These are phyloP conservation scores for Ctenopoma multispine DNA, from an alignment of 2,797 vertebrate species.

Conservation along the genomic window DNA sequence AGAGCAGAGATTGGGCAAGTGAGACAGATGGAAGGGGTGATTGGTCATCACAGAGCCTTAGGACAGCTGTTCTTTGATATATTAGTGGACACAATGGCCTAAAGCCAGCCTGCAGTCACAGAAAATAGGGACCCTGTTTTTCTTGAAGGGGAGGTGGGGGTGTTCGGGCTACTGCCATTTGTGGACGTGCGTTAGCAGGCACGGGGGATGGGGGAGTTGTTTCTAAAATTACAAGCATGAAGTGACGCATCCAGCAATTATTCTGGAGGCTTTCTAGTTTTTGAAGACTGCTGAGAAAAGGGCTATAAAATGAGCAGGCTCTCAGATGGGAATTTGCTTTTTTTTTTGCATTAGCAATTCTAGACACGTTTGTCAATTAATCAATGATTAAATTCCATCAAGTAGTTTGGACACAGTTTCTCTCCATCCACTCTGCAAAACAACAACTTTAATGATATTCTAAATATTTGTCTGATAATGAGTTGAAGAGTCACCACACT, in stretches of 20 bases:
- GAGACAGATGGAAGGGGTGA: constrained; percentile 87
- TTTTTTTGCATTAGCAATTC: constrained; percentile 74
- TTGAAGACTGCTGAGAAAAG: constrained; percentile 61
- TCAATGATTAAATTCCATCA: constrained; percentile 72
- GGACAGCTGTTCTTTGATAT: constrained; percentile 98
- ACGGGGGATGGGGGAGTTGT: constrained; percentile 77
- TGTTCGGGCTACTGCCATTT: constrained; percentile 79
- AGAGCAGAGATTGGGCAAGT: constrained; percentile 68
- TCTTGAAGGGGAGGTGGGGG: constrained; percentile 67
- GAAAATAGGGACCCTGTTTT: constrained; percentile 87
- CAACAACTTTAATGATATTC: constrained; percentile 48
- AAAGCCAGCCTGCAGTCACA: constrained; percentile 87
- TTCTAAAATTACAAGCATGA: constrained; percentile 86
- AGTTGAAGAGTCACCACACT: constrained; percentile 6
- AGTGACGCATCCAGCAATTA: constrained; percentile 81
- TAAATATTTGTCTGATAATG: constrained; percentile 24
- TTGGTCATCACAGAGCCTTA: constrained; percentile 85
- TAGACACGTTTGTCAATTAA: constrained; percentile 74
- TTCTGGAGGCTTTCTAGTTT: constrained; percentile 71
- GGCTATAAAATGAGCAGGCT: constrained; percentile 45
- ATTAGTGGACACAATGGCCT: constrained; percentile 88
- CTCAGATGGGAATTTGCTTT: constrained; percentile 53
- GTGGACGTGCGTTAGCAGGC: constrained; percentile 80
- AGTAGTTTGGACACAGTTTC: constrained; percentile 51
- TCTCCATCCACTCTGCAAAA: constrained; percentile 45